Evolutionary conservation across 1,140 invertebrate species (phyloP).

Genomic region (Sinella curviseta): DNA sequence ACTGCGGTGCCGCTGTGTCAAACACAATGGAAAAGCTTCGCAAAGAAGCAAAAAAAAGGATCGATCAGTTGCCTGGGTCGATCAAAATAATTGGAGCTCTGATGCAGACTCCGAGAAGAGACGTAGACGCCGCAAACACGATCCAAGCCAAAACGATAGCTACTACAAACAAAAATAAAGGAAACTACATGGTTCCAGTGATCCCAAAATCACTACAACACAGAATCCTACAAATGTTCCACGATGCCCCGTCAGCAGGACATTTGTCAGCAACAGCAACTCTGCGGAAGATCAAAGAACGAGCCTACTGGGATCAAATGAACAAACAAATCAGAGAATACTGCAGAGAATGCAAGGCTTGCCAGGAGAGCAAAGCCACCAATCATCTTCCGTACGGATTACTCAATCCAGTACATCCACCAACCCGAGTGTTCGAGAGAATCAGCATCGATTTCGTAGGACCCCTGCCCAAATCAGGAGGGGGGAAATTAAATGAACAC

Average conservation of each 20-base stretch:
- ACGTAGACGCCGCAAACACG: background rate
- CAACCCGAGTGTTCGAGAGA: conserved; percentile 27
- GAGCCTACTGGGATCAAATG: conserved; percentile 43
- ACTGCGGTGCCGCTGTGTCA: background rate
- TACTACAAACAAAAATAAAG: background rate
- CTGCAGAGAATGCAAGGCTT: conserved; percentile 36
- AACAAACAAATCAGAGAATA: conserved; percentile 39
- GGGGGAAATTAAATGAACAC: conserved; percentile 10
- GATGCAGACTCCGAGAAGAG: background rate
- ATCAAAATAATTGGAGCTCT: background rate
- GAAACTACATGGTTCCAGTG: conserved; percentile 17
- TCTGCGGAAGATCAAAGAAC: background rate
- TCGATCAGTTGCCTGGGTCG: background rate
- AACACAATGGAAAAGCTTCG: background rate
- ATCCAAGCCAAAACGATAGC: background rate
- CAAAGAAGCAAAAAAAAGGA: background rate
- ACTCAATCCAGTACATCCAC: background rate
- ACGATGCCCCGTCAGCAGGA: conserved; percentile 33
- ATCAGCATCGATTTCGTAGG: conserved; percentile 43
- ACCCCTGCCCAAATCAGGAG: conserved; percentile 19
- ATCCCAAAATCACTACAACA: conserved; percentile 24
- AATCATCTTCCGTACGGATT: conserved; percentile 28
- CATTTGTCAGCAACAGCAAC: conserved; percentile 41
- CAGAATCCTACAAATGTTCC: conserved; percentile 30
- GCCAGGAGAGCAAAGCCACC: conserved; percentile 34